Evolutionary conservation across 1,140 invertebrate species (phyloP).

Genomic region (Cydia pomonella): DNA sequence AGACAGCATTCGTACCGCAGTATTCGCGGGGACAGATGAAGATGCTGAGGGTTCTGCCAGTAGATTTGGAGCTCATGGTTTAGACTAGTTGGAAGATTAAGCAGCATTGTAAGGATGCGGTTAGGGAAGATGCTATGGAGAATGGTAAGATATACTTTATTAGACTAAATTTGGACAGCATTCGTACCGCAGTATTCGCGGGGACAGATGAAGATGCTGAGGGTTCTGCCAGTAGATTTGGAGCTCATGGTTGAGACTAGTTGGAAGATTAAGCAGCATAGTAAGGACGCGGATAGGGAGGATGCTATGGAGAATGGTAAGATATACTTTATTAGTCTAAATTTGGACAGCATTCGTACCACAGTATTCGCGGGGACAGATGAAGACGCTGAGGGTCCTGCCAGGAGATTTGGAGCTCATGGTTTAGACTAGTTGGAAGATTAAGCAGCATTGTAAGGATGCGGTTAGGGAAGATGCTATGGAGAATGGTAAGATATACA

Average conservation of each 20-base stretch:
- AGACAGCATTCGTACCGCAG: slow-evolving; percentile 25
- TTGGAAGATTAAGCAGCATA: too few relatives aligned
- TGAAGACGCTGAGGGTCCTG: too few relatives aligned
- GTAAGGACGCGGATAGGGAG: slow-evolving; percentile 28
- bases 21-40: slow-evolving; percentile 18
- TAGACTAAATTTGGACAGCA: background rate
- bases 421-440: too few relatives aligned
- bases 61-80: slow-evolving; percentile 20
- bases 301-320: slow-evolving; percentile 34
- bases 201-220: too few relatives aligned
- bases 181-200: too few relatives aligned
- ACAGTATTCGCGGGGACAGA: too few relatives aligned
- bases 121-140: slow-evolving; percentile 34
- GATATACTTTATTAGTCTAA: background rate
- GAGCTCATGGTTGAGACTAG: too few relatives aligned
- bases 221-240: too few relatives aligned
- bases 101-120: slow-evolving; percentile 24
- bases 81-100: slow-evolving; percentile 35
- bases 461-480: slow-evolving; percentile 33
- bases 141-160: background rate
- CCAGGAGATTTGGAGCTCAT: too few relatives aligned
- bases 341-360: slow-evolving; percentile 23
- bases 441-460: too few relatives aligned
- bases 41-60: slow-evolving; percentile 20
- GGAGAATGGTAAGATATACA: slow-evolving; percentile 21